phyloP scores from a whole-genome alignment of 2,797 vertebrate species.

The Phrynocephalus vlangalii region DNA sequence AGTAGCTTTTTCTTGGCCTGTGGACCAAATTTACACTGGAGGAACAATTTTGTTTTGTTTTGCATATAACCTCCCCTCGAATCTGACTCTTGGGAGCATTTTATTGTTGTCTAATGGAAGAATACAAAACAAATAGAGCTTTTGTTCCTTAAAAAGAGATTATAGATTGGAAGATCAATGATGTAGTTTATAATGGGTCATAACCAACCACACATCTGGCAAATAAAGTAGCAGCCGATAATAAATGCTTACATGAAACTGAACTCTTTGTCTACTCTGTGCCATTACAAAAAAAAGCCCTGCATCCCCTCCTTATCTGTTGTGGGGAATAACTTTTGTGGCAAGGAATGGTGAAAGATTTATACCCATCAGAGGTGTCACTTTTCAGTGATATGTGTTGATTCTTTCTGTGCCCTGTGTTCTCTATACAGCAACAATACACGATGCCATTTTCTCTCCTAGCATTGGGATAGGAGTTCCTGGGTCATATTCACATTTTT shows the following conservation, averaged over 20 bases:
- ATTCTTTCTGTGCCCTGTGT: not conserved
- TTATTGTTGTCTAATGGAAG: not conserved
- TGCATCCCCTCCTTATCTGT: not conserved
- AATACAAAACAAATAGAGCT: not conserved
- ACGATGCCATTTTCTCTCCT: too few species aligned
- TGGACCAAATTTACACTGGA: not conserved
- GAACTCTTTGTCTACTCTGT: not conserved
- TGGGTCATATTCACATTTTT: too few species aligned
- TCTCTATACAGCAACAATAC: not conserved
- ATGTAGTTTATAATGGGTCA: slow-evolving; percentile 2
- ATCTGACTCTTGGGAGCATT: not conserved
- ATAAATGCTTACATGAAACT: slow-evolving; percentile 13
- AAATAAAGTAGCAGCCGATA: not conserved
- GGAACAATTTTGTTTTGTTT: not conserved
- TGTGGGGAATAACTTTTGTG: slow-evolving; percentile 1
- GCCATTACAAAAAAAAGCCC: not conserved
- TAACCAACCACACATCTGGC: not conserved
- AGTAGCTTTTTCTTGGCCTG: not conserved
- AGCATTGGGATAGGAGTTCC: too few species aligned
- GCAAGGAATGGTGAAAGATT: not conserved
- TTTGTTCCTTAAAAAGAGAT: not conserved
- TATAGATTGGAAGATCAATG: not conserved
- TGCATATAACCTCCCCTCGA: too few species aligned
- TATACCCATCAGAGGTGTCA: not conserved
- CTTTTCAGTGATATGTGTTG: not conserved